Percentiles rank a stretch among this genome's conserved stretches.
phyloP scores from a whole-genome alignment of 2,113 vertebrate genomes.

The Oryctolagus cuniculus region DNA sequence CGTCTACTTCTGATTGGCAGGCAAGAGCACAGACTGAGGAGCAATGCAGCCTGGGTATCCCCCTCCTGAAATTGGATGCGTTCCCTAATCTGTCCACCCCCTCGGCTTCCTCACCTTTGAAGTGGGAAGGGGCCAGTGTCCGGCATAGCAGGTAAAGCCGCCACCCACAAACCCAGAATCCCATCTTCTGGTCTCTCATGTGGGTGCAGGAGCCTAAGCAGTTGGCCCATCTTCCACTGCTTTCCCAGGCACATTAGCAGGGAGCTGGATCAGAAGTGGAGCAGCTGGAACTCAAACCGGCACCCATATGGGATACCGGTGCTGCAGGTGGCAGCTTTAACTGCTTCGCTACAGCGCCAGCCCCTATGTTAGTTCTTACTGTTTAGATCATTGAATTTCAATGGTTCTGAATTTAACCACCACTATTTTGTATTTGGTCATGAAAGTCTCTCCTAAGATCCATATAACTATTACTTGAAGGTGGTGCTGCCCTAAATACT shows the following conservation, averaged over 20 bases:
- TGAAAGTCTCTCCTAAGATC: conserved; percentile 5
- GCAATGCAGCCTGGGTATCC: background rate
- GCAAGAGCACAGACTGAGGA: background rate
- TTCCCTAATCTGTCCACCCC: background rate
- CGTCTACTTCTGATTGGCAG: background rate
- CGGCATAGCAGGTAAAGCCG: too few species aligned
- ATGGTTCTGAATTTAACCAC: background rate
- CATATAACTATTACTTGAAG: background rate
- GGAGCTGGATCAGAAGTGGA: too few species aligned
- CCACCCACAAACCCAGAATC: too few species aligned
- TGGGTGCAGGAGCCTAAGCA: too few species aligned
- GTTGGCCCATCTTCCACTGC: too few species aligned
- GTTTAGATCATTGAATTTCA: background rate
- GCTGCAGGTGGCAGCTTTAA: too few species aligned
- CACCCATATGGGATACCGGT: too few species aligned
- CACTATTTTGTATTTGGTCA: background rate
- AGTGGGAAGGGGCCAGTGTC: background rate
- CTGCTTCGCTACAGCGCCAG: too few species aligned
- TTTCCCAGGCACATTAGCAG: too few species aligned
- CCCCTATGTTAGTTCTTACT: background rate
- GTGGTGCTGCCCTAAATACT: background rate
- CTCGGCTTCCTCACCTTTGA: background rate
- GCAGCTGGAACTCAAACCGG: too few species aligned
- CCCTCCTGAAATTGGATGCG: background rate
- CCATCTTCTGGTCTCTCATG: too few species aligned